A percentile compares a stretch with the other conserved stretches of the same genome.
phyloP scores from a whole-genome alignment of 2,113 vertebrate species.

The Panthera uncia region DNA sequence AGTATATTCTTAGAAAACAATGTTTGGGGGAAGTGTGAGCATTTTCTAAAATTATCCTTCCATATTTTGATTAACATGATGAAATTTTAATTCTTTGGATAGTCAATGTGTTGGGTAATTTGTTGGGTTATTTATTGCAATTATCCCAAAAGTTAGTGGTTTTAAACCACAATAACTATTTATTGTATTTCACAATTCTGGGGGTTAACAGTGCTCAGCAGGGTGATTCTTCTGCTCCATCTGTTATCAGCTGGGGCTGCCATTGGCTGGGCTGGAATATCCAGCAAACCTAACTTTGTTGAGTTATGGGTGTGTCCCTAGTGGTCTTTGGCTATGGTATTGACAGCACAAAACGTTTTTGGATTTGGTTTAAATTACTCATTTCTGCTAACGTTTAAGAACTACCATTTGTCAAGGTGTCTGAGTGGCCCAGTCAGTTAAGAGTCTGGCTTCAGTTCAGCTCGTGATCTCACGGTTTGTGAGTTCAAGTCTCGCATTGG shows the following conservation, averaged over 20 bases:
- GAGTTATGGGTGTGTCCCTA: not conserved
- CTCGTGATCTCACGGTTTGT: too few relatives aligned
- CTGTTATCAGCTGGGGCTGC: not conserved
- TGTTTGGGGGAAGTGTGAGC: not conserved
- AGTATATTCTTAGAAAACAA: not conserved
- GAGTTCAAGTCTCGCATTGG: too few relatives aligned
- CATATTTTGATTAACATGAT: not conserved
- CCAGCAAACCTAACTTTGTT: not conserved
- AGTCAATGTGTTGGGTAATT: not conserved
- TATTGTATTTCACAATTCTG: not conserved
- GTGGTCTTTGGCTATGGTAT: not conserved
- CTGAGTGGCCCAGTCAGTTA: too few relatives aligned
- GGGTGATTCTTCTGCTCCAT: not conserved
- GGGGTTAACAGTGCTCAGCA: not conserved
- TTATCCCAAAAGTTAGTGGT: not conserved
- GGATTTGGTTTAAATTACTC: not conserved
- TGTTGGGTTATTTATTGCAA: not conserved
- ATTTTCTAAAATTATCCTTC: not conserved
- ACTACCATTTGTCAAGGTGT: not conserved
- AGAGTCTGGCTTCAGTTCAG: too few relatives aligned
- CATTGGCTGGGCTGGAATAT: not conserved
- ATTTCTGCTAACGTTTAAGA: not conserved
- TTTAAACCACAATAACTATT: not conserved
- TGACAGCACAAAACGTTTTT: not conserved
- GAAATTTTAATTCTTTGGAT: not conserved